A percentile compares a stretch with the other conserved stretches of the same genome.
These are phyloP conservation scores for Psittacula echo DNA, from an alignment of 2,797 vertebrate species.

Conservation along the genomic window DNA sequence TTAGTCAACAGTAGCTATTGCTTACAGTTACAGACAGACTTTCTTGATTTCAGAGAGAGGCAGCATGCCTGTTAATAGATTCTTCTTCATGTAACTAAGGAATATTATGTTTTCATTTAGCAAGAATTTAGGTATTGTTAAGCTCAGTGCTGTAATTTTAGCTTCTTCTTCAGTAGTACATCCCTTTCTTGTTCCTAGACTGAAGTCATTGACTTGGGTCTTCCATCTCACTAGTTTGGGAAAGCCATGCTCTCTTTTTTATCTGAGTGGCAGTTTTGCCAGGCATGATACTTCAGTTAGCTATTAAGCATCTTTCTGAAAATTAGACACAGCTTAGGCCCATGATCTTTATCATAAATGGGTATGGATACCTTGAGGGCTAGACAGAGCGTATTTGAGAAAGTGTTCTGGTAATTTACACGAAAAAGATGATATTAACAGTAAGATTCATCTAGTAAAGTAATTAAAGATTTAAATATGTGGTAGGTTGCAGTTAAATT, in stretches of 20 bases:
- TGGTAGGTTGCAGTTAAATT: slow-evolving; percentile 51
- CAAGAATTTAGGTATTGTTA: background rate
- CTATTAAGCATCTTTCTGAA: slow-evolving; percentile 75
- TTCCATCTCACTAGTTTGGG: background rate
- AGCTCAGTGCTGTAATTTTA: background rate
- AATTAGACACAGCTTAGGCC: slow-evolving; percentile 63
- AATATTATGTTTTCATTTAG: background rate
- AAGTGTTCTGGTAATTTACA: slow-evolving; percentile 71
- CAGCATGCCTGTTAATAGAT: background rate
- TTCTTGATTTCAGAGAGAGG: background rate
- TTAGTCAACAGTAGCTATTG: background rate
- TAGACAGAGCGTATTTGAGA: slow-evolving; percentile 65
- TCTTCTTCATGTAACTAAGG: background rate
- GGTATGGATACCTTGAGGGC: slow-evolving; percentile 64
- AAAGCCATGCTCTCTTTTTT: slow-evolving; percentile 28
- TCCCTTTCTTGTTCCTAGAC: background rate
- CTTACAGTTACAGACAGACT: background rate
- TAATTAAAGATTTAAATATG: slow-evolving; percentile 72
- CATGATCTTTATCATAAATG: slow-evolving; percentile 64
- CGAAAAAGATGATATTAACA: slow-evolving; percentile 65
- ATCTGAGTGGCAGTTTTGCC: slow-evolving; percentile 37
- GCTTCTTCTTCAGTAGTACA: background rate
- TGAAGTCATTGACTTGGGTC: background rate
- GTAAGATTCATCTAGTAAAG: slow-evolving; percentile 70
- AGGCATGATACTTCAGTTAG: slow-evolving; percentile 58